Evolutionary conservation across 2,888 invertebrate species (phyloP).

Genomic region (Zootermopsis nevadensis): DNA sequence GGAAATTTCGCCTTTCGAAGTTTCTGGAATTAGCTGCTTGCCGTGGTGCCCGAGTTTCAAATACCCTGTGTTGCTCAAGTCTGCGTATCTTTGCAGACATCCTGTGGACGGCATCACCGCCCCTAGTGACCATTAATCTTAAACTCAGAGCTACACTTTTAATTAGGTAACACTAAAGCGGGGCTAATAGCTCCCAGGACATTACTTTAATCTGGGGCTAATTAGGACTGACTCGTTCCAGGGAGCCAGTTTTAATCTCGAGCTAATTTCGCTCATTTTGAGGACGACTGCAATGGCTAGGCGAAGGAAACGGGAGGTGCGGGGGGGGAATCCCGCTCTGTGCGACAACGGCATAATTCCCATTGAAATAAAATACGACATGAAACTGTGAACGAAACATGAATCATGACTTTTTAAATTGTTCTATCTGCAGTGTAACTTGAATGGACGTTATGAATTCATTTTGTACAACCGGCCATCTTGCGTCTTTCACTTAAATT

Average conservation of each 20-base stretch:
- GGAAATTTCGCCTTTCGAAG: too few relatives aligned
- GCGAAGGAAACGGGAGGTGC: too few relatives aligned
- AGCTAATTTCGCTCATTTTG: constrained; percentile 56
- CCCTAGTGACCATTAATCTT: constrained; percentile 57
- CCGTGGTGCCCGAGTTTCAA: too few relatives aligned
- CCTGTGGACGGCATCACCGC: constrained; percentile 51
- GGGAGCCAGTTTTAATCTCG: constrained; percentile 56
- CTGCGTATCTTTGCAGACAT: constrained; percentile 7
- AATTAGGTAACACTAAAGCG: constrained; percentile 58
- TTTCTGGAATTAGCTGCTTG: too few relatives aligned
- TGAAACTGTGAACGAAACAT: too few relatives aligned
- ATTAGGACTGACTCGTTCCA: constrained; percentile 53
- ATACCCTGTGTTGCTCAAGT: too few relatives aligned
- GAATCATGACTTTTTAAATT: too few relatives aligned
- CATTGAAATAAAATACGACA: too few relatives aligned
- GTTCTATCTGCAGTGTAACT: too few relatives aligned
- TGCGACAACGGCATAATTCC: neutral
- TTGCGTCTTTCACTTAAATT: too few relatives aligned
- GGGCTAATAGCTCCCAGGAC: constrained; percentile 57
- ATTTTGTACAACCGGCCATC: too few relatives aligned
- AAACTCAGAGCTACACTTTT: constrained; percentile 57
- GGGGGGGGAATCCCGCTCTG: neutral
- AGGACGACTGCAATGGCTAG: constrained; percentile 42
- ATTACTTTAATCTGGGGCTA: constrained; percentile 58
- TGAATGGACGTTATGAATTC: too few relatives aligned